Conservation (phyloP, 2,888 invertebrate species). For the Euplexia lucipara region DNA sequence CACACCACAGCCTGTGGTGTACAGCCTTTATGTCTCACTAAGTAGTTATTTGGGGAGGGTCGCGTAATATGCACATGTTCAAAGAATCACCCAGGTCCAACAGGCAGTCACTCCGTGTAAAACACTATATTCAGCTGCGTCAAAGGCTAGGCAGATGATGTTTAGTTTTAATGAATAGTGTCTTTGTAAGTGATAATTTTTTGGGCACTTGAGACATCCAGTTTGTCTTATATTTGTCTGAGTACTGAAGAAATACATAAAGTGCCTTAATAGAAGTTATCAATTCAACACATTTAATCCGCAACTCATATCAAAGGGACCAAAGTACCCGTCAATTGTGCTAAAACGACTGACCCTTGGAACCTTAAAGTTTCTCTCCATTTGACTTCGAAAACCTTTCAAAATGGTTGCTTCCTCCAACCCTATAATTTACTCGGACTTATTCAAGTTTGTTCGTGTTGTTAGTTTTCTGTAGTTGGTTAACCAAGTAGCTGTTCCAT, state of each 20-base stretch:
- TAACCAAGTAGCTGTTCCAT: constrained; percentile 25
- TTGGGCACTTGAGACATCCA: no score
- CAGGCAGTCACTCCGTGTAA: no score
- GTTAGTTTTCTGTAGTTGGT: constrained; percentile 38
- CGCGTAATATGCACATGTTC: no score
- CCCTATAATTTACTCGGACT: constrained; percentile 54
- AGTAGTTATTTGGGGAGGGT: no score
- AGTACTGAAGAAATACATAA: neutral
- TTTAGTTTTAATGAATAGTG: neutral
- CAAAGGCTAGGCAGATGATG: no score
- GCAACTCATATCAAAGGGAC: constrained; percentile 42
- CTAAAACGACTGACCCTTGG: constrained; percentile 45
- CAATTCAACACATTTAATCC: constrained; percentile 42
- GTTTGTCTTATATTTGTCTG: no score
- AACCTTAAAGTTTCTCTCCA: constrained; percentile 54
- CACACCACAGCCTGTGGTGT: no score
- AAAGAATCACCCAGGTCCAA: no score
- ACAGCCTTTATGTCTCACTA: no score
- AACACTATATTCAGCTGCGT: no score
- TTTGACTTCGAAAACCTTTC: constrained; percentile 51
- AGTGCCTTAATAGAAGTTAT: constrained; percentile 29
- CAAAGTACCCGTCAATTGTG: constrained; percentile 45
- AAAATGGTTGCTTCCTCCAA: constrained; percentile 44
- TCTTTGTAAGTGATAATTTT: neutral
- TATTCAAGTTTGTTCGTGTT: constrained; percentile 42